These are phyloP conservation scores for Oplegnathus fasciatus DNA, from an alignment of 2,113 vertebrate genomes.

Conservation along the genomic window DNA sequence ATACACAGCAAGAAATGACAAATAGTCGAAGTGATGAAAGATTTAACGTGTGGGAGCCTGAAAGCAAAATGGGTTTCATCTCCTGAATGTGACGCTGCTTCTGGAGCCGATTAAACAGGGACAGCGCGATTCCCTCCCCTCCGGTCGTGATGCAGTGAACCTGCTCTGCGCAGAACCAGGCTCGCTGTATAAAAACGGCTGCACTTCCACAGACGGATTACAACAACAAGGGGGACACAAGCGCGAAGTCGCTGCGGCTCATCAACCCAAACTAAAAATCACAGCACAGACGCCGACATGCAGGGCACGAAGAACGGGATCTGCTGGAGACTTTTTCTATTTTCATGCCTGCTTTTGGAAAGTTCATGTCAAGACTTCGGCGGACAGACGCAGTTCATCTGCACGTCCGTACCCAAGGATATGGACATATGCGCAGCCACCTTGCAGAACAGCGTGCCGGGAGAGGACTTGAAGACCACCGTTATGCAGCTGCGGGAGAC, in stretches of 20 bases:
- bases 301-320: conserved; percentile 62
- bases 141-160: conserved; percentile 80
- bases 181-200: conserved; percentile 82
- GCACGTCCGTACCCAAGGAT: conserved; percentile 97
- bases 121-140: conserved; percentile 58
- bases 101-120: conserved; percentile 64
- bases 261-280: conserved; percentile 1
- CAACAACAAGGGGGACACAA: conserved; percentile 65
- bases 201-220: conserved; percentile 71
- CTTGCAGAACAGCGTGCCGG: conserved; percentile 88
- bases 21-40: conserved; percentile 70
- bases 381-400: conserved; percentile 95
- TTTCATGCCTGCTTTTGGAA: conserved; percentile 79
- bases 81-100: conserved; percentile 67
- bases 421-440: conserved; percentile 95
- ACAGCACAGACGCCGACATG: conserved; percentile 65
- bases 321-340: conserved; percentile 86
- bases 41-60: conserved; percentile 68
- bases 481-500: conserved; percentile 97
- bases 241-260: conserved; percentile 56
- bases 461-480: conserved; percentile 91
- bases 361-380: conserved; percentile 89
- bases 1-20: conserved; percentile 69
- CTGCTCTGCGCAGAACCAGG: conserved; percentile 78
- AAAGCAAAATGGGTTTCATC: conserved; percentile 67